Conservation (phyloP, 2,888 invertebrate species). For the Adelphocoris suturalis region DNA sequence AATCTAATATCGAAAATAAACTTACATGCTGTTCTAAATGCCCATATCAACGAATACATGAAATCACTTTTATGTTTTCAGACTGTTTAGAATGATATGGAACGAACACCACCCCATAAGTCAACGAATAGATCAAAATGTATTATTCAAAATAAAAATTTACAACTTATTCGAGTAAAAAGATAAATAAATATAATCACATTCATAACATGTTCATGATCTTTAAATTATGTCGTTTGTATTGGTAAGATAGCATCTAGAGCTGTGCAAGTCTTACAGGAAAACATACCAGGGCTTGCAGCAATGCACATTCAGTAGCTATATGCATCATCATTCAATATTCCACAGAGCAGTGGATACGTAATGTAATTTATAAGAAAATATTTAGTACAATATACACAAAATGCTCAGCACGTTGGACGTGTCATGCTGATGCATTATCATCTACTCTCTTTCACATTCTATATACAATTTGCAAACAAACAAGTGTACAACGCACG, state of each 20-base stretch:
- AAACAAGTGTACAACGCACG: conserved; percentile 59
- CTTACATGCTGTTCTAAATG: conserved; percentile 67
- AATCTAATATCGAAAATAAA: conserved; percentile 68
- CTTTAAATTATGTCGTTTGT: conserved; percentile 68
- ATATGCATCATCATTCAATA: conserved; percentile 67
- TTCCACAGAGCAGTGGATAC: conserved; percentile 65
- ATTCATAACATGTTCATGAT: conserved; percentile 68
- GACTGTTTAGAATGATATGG: conserved; percentile 68
- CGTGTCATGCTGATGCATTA: conserved; percentile 65
- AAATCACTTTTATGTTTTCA: conserved; percentile 60
- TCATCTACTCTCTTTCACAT: conserved; percentile 61
- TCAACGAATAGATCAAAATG: conserved; percentile 64
- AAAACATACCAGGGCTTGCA: conserved; percentile 69
- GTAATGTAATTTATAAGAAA: conserved; percentile 72
- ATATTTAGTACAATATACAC: conserved; percentile 74
- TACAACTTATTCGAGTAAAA: conserved; percentile 69
- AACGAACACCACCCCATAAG: conserved; percentile 70
- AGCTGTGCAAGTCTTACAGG: conserved; percentile 72
- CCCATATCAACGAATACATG: conserved; percentile 69
- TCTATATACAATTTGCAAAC: conserved; percentile 65
- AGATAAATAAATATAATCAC: conserved; percentile 71
- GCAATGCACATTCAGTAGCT: conserved; percentile 63
- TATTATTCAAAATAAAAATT: conserved; percentile 69
- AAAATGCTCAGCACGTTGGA: conserved; percentile 73
- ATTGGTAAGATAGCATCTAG: conserved; percentile 72